Base-by-base conservation (phyloP, 2,113 vertebrate species). In the Mixornis gularis region DNA sequence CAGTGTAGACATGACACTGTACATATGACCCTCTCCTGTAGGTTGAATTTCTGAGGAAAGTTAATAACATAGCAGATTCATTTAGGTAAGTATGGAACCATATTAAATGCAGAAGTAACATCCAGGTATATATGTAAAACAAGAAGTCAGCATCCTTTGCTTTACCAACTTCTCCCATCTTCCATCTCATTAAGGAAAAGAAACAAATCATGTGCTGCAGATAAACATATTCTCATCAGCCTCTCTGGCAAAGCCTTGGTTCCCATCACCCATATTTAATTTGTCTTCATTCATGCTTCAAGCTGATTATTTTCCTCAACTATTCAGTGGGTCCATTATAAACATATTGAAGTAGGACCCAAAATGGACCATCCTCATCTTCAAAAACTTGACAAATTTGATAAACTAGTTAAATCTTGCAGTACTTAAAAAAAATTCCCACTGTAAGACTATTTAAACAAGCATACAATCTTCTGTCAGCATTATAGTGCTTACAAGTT, bases 11-110 rank as follows among this genome's bases (percentile, higher is more conserved):
- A 30, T 43, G n/a, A 80, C 26, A 79, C 22, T 19, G 51, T 20
- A 55, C 11, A 27, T 10, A 32, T 0, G 2, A 13, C 8, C 17
- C 5, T 65, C 48, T 49, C 38, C 41, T 30, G 6, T 2, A 89
- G 26, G 59, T 13, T 41, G 6, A 49, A 80, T 29, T 87, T 85
- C 46, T 71, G 52, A 78, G 30, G 32, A 19, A 78, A 74, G 52
- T 12, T 59, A 32, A 25, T 38, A 66, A 58, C 0, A 0, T 13
- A 73, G 46, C 1, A 66, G 20, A 76, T 27, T 68, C 21, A 32
- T 36, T 73, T 58, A 79, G 25, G 41, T 34, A 62, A 83, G 10
- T 30, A 59, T 22, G 26, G 26, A 74, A 13, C 18, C 11, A 51
- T 43, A 63, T 63, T 55, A 83, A 83, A 71, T 27, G 32, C 10